Evolutionary conservation across 2,797 vertebrate genomes (phyloP).

Genomic region (Momotus momota): DNA sequence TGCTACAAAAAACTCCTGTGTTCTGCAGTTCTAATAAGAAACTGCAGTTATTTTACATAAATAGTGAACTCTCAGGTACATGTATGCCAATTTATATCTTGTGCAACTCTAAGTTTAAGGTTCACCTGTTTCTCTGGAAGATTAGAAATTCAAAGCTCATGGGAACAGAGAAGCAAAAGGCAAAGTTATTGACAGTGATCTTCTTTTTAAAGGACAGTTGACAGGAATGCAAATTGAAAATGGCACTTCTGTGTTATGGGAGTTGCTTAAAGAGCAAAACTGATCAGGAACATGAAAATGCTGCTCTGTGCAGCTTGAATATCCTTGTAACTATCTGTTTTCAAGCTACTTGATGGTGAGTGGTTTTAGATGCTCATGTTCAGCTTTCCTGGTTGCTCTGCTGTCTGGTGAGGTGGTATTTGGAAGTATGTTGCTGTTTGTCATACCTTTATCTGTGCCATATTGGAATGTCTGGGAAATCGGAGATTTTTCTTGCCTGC

Average conservation of each 20-base stretch:
- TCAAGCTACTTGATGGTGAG: neutral
- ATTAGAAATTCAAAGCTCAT: neutral
- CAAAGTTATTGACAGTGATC: neutral
- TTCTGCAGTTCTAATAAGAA: neutral
- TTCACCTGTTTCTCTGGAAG: neutral
- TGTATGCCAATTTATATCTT: neutral
- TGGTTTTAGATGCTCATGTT: neutral
- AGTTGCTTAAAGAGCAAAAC: neutral
- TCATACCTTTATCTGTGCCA: neutral
- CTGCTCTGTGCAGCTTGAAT: neutral
- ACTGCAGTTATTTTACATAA: neutral
- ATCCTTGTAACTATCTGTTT: neutral
- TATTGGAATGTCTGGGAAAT: neutral
- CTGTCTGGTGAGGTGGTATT: neutral
- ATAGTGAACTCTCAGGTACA: neutral
- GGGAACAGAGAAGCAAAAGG: neutral
- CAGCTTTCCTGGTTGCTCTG: neutral
- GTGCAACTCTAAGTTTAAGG: neutral
- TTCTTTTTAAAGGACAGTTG: neutral
- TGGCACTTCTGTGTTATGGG: neutral
- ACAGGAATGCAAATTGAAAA: neutral
- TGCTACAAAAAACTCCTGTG: neutral
- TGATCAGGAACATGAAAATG: neutral
- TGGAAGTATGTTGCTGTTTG: neutral
- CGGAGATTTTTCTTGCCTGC: neutral